phyloP scores from a whole-genome alignment of 2,888 invertebrate species.

The Polylopha cassiicola region DNA sequence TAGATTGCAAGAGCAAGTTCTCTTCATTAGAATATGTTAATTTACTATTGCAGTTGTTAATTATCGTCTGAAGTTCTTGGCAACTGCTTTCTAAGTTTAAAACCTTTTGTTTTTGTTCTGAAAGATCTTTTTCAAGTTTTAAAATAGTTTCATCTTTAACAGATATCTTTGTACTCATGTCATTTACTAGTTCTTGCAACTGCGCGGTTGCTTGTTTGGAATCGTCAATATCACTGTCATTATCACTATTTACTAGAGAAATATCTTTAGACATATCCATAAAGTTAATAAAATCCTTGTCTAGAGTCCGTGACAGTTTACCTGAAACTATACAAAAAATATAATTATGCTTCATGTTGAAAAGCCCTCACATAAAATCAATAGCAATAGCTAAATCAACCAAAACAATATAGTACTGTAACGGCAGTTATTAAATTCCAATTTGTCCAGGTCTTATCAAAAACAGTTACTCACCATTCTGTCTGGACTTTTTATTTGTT shows the following conservation, averaged over 20 bases:
- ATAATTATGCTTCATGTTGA: slow-evolving; percentile 13
- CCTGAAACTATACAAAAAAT: slow-evolving; percentile 31
- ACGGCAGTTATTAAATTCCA: not conserved
- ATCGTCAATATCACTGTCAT: slow-evolving; percentile 41
- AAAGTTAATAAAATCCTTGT: slow-evolving; percentile 40
- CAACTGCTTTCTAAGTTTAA: slow-evolving; percentile 44
- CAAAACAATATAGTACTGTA: not conserved
- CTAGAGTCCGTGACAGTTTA: slow-evolving; percentile 34
- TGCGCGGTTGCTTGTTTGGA: slow-evolving; percentile 32
- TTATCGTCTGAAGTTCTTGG: slow-evolving; percentile 38
- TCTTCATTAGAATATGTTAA: slow-evolving; percentile 43
- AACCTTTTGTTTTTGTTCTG: slow-evolving; percentile 44
- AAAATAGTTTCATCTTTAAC: slow-evolving; percentile 41
- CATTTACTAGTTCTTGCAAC: slow-evolving; percentile 34
- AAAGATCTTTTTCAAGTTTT: slow-evolving; percentile 47
- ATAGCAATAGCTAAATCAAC: not conserved
- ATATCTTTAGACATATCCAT: slow-evolving; percentile 58
- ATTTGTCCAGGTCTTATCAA: not conserved
- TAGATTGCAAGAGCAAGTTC: slow-evolving; percentile 45
- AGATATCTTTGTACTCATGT: slow-evolving; percentile 42
- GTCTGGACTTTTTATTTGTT: slow-evolving; percentile 33
- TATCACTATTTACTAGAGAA: slow-evolving; percentile 54
- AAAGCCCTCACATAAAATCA: not conserved
- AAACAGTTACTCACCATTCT: slow-evolving; percentile 39
- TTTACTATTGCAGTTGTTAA: slow-evolving; percentile 43